phyloP scores from a whole-genome alignment of 2,888 invertebrate species.

The Tenthredo amoena region DNA sequence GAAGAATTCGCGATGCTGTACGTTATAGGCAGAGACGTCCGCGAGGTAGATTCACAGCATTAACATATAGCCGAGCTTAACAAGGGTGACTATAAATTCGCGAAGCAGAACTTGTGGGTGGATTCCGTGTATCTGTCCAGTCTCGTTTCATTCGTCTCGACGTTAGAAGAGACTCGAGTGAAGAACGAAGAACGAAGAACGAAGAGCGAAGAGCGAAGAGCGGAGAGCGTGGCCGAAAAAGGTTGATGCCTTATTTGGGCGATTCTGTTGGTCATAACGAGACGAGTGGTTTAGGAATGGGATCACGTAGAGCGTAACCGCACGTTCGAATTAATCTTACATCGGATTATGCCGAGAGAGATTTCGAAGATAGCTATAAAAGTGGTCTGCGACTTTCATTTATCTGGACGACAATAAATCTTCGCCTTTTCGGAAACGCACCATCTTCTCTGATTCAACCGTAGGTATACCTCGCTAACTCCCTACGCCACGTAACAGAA shows the following conservation, averaged over 20 bases:
- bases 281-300: slow-evolving; percentile 42
- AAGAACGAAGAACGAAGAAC: neutral
- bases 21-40: slow-evolving; percentile 53
- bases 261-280: slow-evolving; percentile 43
- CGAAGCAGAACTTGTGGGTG: slow-evolving; percentile 37
- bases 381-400: slow-evolving; percentile 42
- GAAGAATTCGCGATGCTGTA: slow-evolving; percentile 18
- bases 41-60: slow-evolving; percentile 67
- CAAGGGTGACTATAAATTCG: slow-evolving; percentile 61
- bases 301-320: slow-evolving; percentile 48
- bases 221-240: slow-evolving; percentile 25
- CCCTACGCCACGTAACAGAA: neutral
- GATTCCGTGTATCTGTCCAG: slow-evolving; percentile 18
- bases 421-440: slow-evolving; percentile 38
- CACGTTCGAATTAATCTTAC: slow-evolving; percentile 50
- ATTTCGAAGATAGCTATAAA: slow-evolving; percentile 50
- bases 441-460: slow-evolving; percentile 12
- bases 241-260: slow-evolving; percentile 48
- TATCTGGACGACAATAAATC: slow-evolving; percentile 42
- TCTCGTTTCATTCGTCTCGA: slow-evolving; percentile 32
- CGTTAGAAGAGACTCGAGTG: slow-evolving; percentile 2
- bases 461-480: neutral
- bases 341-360: slow-evolving; percentile 34
- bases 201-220: neutral
- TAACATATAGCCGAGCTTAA: slow-evolving; percentile 72